phyloP scores from a whole-genome alignment of 2,113 vertebrate species.

The Phycodurus eques region DNA sequence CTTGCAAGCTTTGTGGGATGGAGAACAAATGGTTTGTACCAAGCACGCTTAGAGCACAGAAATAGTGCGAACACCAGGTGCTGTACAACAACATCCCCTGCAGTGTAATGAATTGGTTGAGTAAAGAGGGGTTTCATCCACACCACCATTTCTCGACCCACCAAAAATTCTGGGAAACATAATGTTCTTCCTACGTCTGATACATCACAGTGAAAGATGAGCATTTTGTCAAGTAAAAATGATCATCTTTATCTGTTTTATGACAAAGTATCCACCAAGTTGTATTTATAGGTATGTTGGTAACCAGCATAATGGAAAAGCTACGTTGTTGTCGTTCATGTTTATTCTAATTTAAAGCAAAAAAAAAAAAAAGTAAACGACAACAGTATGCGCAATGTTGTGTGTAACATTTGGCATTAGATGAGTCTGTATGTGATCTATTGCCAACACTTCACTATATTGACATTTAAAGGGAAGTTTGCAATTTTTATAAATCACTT shows the following conservation, averaged over 20 bases:
- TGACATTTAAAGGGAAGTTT: too few species aligned
- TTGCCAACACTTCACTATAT: neutral
- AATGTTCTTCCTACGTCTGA: constrained; percentile 20
- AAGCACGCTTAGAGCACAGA: constrained; percentile 69
- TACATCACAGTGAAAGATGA: neutral
- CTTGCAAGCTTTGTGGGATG: constrained; percentile 56
- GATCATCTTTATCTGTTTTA: neutral
- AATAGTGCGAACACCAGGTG: constrained; percentile 79
- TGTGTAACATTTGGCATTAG: neutral
- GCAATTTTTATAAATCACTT: too few species aligned
- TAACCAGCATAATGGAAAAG: neutral
- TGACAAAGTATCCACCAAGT: neutral
- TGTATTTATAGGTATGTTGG: neutral
- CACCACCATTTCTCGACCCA: constrained; percentile 62
- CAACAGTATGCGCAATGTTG: neutral
- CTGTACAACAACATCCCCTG: constrained; percentile 78
- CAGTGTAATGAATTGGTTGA: constrained; percentile 80
- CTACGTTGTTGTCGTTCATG: neutral
- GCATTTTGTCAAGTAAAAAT: neutral
- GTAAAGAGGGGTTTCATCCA: constrained; percentile 80
- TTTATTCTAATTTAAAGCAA: neutral
- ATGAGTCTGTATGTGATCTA: neutral
- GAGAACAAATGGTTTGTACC: constrained; percentile 69
- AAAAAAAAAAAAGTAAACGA: neutral
- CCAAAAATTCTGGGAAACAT: constrained; percentile 52